Evolutionary conservation across 2,888 invertebrate species (phyloP).

Genomic region (Podabrus alpinus): DNA sequence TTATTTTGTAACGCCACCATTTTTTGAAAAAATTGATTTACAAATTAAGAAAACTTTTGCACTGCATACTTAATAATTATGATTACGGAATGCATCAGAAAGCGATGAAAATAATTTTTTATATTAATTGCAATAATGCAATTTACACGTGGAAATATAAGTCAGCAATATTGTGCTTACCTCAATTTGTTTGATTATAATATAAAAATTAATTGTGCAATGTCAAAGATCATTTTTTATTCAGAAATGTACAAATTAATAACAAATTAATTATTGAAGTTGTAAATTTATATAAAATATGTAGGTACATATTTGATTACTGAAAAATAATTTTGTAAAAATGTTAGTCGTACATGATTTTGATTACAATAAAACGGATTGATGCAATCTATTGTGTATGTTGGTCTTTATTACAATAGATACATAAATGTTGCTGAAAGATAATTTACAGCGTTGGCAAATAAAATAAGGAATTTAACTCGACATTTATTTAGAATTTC

Average conservation of each 20-base stretch:
- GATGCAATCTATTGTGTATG: background rate
- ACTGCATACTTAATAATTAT: background rate
- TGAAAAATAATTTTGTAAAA: background rate
- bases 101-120: background rate
- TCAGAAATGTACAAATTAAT: background rate
- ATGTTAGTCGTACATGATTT: too few species aligned
- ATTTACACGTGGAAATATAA: background rate
- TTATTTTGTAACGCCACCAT: slow-evolving; percentile 14
- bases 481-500: background rate
- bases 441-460: background rate
- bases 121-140: background rate
- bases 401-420: background rate
- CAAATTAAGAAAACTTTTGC: background rate
- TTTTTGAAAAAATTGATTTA: background rate
- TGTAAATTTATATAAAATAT: too few species aligned
- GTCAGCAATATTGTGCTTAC: background rate
- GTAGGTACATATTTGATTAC: too few species aligned
- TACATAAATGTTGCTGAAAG: background rate
- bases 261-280: too few species aligned
- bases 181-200: background rate
- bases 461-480: slow-evolving; percentile 1
- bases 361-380: background rate
- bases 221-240: background rate
- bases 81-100: background rate
- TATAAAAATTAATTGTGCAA: background rate